A percentile compares a stretch with the other conserved stretches of the same genome.
Evolutionary conservation across 2,797 vertebrate genomes (phyloP).

Genomic region (Gadopsis bispinosus): DNA sequence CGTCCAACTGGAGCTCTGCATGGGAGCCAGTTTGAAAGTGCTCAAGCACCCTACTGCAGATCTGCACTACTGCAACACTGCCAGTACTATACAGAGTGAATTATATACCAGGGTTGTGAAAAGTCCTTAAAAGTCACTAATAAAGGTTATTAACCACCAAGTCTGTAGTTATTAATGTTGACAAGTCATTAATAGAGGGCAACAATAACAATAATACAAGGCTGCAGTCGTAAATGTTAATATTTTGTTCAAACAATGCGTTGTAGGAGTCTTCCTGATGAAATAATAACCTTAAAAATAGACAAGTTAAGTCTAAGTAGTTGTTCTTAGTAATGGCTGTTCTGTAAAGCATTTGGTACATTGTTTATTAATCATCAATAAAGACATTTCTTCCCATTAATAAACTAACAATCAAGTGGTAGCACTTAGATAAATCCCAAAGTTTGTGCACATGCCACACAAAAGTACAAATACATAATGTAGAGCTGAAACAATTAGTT

Average conservation of each 20-base stretch:
- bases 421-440: background rate
- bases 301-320: background rate
- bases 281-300: background rate
- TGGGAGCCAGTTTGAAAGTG: background rate
- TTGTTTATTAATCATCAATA: background rate
- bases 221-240: background rate
- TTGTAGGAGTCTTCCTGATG: background rate
- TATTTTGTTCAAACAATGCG: background rate
- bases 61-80: background rate
- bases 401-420: background rate
- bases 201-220: too few relatives aligned
- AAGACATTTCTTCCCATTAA: background rate
- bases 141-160: background rate
- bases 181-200: background rate
- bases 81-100: background rate
- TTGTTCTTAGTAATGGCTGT: background rate
- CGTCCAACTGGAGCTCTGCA: slow-evolving; percentile 29
- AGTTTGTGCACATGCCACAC: background rate
- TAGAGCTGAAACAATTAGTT: too few relatives aligned
- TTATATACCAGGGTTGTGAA: background rate
- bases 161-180: background rate
- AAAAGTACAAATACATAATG: too few relatives aligned
- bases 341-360: background rate
- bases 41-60: background rate
- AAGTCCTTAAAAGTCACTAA: background rate